phyloP scores from a whole-genome alignment of 2,888 invertebrate species.

The Dryobota labecula region DNA sequence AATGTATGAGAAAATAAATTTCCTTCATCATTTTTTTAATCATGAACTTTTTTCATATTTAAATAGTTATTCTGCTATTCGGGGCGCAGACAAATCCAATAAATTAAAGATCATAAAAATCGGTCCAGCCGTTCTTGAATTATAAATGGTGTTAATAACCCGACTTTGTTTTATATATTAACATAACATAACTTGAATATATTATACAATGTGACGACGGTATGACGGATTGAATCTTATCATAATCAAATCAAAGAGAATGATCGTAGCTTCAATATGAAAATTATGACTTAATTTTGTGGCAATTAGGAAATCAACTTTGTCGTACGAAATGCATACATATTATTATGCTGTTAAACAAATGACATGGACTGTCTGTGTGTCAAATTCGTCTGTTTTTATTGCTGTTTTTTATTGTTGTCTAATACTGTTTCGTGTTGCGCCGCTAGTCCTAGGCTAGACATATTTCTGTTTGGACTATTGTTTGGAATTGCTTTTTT shows the following conservation, averaged over 20 bases:
- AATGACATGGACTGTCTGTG: neutral
- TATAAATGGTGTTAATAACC: too few species aligned
- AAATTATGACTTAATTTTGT: neutral
- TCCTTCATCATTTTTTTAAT: too few species aligned
- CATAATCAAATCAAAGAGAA: neutral
- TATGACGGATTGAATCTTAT: too few species aligned
- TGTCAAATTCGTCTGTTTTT: neutral
- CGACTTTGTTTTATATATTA: too few species aligned
- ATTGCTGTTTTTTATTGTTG: too few species aligned
- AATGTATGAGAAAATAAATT: too few species aligned
- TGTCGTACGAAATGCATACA: neutral
- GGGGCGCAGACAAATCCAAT: too few species aligned
- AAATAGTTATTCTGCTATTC: too few species aligned
- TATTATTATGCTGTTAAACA: neutral
- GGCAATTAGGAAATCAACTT: too few species aligned
- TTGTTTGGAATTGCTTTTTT: neutral
- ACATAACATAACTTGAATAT: neutral
- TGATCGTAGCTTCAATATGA: neutral
- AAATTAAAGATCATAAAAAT: too few species aligned
- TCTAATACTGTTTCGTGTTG: neutral
- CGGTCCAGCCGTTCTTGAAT: too few species aligned
- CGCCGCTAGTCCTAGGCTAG: neutral
- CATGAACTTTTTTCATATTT: too few species aligned
- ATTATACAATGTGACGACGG: neutral
- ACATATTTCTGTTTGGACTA: neutral